These are phyloP conservation scores for Natrix natrix DNA, from an alignment of 2,797 vertebrate genomes.

Conservation along the genomic window DNA sequence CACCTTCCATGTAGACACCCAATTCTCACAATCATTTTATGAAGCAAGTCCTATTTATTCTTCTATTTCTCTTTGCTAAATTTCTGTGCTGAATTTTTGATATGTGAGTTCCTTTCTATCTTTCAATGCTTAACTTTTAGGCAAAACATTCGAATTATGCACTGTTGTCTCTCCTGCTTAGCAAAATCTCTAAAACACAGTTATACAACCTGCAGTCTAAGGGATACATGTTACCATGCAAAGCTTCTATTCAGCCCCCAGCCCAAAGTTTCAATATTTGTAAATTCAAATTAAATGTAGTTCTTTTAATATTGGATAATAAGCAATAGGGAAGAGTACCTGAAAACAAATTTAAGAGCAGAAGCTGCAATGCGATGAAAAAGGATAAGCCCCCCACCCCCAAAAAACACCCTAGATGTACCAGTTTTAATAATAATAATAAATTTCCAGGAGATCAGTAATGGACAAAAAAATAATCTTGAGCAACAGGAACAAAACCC, in stretches of 20 bases:
- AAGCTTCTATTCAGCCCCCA: background rate
- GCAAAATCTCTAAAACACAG: background rate
- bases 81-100: background rate
- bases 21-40: background rate
- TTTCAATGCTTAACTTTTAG: background rate
- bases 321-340: background rate
- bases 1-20: background rate
- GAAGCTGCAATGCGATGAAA: background rate
- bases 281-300: background rate
- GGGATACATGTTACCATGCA: background rate
- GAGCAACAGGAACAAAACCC: background rate
- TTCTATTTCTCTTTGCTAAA: background rate
- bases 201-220: background rate
- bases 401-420: background rate
- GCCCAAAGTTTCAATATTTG: background rate
- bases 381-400: background rate
- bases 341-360: background rate
- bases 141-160: background rate
- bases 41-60: background rate
- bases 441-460: background rate
- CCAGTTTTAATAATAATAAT: background rate
- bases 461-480: background rate
- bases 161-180: background rate
- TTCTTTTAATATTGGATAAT: background rate
- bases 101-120: background rate